phyloP scores from a whole-genome alignment of 2,113 vertebrate species.

The Toxotes chatareus region DNA sequence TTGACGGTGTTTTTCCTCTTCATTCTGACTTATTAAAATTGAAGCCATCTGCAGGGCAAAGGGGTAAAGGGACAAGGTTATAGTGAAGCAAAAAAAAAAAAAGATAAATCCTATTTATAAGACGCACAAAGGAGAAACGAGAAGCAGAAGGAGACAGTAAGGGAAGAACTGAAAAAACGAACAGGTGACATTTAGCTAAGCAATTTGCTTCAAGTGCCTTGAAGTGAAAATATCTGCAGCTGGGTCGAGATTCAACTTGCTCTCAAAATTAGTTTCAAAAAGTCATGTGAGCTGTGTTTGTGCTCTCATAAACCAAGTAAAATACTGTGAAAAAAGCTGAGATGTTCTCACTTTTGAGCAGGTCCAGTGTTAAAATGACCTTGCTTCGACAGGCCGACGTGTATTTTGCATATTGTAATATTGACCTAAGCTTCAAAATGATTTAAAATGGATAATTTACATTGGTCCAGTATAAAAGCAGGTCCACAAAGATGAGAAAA shows the following conservation, averaged over 20 bases:
- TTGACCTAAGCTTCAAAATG: too few species aligned
- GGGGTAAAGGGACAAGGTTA: neutral
- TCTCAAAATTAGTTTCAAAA: too few species aligned
- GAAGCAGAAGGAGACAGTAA: neutral
- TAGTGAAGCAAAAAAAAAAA: neutral
- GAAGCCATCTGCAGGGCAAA: neutral
- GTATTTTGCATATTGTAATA: neutral
- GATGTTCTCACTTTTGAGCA: neutral
- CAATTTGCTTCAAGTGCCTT: constrained; percentile 19
- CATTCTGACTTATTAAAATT: neutral
- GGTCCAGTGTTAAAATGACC: neutral
- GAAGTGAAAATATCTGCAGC: too few species aligned
- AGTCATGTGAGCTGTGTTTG: too few species aligned
- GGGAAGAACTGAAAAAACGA: neutral
- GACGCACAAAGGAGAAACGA: neutral
- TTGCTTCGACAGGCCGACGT: neutral
- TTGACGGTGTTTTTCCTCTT: neutral
- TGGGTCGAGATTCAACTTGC: too few species aligned
- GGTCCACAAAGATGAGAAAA: neutral
- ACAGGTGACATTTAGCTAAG: neutral
- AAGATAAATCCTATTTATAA: constrained; percentile 5
- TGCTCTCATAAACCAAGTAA: neutral
- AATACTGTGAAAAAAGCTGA: neutral
- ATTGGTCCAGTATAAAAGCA: neutral
- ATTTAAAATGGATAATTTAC: too few species aligned